Conservation (phyloP, 2,797 vertebrate species). For the Anabacerthia variegaticeps region DNA sequence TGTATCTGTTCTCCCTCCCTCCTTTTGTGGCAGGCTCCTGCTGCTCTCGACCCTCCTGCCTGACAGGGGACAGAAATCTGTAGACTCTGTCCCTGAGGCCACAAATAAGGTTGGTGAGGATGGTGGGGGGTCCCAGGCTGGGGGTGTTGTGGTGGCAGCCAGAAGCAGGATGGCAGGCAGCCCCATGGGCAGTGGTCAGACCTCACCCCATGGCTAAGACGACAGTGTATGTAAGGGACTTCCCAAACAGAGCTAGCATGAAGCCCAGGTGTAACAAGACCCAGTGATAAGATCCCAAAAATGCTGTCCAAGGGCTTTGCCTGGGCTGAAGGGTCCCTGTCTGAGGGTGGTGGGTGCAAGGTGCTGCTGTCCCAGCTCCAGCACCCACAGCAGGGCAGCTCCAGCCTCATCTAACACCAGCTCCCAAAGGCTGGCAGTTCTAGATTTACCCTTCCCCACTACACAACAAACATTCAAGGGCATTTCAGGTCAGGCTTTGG, state of each 20-base stretch:
- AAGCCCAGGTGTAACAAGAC: neutral
- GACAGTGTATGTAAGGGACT: accelerated
- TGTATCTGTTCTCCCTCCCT: neutral
- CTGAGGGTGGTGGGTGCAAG: neutral
- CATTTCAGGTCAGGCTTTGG: neutral
- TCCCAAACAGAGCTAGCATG: neutral
- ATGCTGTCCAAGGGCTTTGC: neutral
- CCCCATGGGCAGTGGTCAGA: neutral
- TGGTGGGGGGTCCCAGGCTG: accelerated
- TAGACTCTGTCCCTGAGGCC: neutral
- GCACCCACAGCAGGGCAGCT: neutral
- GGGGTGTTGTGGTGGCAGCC: neutral
- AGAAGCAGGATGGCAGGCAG: neutral
- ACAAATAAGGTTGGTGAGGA: neutral
- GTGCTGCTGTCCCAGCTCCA: neutral
- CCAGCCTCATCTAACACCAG: neutral
- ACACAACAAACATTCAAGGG: accelerated
- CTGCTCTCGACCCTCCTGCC: neutral
- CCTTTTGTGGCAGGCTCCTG: neutral
- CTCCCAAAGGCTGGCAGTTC: neutral
- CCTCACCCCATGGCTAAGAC: neutral
- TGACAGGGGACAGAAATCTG: neutral
- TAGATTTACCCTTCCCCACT: neutral
- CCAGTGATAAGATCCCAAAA: neutral
- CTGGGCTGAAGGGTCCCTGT: neutral